Percentiles rank a stretch among this genome's conserved stretches.
phyloP scores from a whole-genome alignment of 2,888 invertebrate genomes.

The Nasonovia ribisnigri region DNA sequence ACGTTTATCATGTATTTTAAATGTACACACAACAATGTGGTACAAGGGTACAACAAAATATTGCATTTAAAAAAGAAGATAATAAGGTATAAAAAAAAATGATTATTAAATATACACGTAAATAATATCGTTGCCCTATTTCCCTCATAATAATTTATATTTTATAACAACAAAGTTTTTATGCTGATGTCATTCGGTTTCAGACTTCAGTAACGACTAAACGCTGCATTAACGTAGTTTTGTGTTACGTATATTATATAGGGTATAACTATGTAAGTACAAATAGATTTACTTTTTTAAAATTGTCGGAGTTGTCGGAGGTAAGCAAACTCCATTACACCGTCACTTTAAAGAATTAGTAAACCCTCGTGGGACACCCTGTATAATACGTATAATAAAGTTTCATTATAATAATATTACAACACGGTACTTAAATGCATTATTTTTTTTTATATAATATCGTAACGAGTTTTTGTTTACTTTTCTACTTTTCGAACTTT shows the following conservation, averaged over 20 bases:
- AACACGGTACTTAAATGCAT: neutral
- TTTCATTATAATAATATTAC: neutral
- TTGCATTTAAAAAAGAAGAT: too few relatives aligned
- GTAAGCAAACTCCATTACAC: neutral
- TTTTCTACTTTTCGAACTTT: neutral
- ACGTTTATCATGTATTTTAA: too few relatives aligned
- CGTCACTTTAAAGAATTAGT: neutral
- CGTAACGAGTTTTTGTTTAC: slow-evolving; percentile 9
- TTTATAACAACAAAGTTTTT: neutral
- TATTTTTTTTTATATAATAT: neutral
- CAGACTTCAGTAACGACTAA: neutral
- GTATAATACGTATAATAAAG: neutral
- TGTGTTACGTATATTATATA: neutral
- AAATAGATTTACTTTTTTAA: neutral
- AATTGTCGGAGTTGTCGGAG: neutral
- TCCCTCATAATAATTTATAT: neutral
- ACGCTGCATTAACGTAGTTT: neutral
- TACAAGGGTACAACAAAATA: too few relatives aligned
- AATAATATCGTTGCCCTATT: neutral
- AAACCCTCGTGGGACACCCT: neutral
- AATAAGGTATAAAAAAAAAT: neutral
- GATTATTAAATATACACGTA: neutral
- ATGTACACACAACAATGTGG: too few relatives aligned
- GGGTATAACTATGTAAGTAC: neutral
- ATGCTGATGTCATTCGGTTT: neutral